Evolutionary conservation across 2,113 vertebrate genomes (phyloP).

Genomic region (Equus quagga): DNA sequence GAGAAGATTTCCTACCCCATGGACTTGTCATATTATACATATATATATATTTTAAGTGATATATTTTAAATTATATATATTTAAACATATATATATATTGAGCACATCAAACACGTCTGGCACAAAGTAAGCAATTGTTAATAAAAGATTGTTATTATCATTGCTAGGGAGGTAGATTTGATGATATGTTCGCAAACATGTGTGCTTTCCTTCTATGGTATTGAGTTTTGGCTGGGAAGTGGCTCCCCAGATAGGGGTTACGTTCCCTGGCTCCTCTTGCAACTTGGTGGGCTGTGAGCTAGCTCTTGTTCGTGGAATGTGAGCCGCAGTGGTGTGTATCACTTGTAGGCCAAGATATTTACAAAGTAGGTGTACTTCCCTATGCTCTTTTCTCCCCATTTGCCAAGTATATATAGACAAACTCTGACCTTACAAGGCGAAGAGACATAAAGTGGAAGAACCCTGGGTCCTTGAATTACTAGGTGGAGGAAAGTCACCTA

Average conservation of each 20-base stretch:
- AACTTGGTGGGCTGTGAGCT: not conserved
- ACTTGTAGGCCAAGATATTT: not conserved
- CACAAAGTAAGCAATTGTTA: not conserved
- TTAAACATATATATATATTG: not conserved
- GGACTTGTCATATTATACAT: not conserved
- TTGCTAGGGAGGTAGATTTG: not conserved
- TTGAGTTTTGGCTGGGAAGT: not conserved
- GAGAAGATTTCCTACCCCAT: not conserved
- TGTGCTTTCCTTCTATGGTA: not conserved
- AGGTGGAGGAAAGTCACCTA: not conserved
- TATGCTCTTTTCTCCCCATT: not conserved
- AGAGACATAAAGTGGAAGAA: not conserved
- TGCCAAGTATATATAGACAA: not conserved
- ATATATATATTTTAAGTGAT: not conserved
- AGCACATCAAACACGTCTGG: not conserved
- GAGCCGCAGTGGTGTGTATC: not conserved
- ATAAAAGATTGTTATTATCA: not conserved
- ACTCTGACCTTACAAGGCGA: not conserved
- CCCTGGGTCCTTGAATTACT: not conserved
- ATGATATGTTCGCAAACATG: not conserved
- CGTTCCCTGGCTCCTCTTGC: not conserved
- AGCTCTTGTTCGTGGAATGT: not conserved
- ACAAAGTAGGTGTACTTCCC: not conserved
- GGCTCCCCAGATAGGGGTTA: not conserved
- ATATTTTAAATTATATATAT: too few species aligned